Evolutionary conservation across 2,797 vertebrate species (phyloP), one percentile per base, ranked within the genome.

Genomic region (Esox masquinongy): DNA sequence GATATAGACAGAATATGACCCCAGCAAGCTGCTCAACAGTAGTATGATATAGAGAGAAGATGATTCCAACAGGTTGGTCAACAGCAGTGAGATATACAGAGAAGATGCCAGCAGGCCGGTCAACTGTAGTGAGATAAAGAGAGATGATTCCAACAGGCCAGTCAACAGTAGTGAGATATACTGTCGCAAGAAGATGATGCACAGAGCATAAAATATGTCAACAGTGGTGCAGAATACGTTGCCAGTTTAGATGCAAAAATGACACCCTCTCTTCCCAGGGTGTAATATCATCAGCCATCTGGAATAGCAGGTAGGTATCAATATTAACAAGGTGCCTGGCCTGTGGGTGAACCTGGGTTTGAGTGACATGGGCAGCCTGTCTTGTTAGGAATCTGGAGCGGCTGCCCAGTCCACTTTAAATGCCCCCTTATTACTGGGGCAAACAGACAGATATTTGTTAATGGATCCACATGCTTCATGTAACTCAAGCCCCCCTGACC

Each of bases 401-500:
- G 39, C 86, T 88, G 85, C 80, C 82, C 80, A 64, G 29, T 72
- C 85, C 80, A 74, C 80, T 90, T 92, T 84, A 92, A 92, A 92
- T 88, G 89, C 86, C 76, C 86, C 85, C 88, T 81, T 90, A 93
- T 94, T 91, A 91, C 89, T 81, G 84, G 88, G 85, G 90, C 89
- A 93, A 94, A 94, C 93, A 93, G 93, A 93, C 93, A 93, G 90
- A 93, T 92, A 93, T 94, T 92, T 92, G 91, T 92, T 94, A 94
- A 94, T 94, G 93, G 94, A 92, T 84, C 88, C 90, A 80, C 90
- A 89, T 91, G 88, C 90, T 90, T 83, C 72, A 77, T 43, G 80
- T 91, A 91, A 92, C 89, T 80, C 82, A 89, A 80, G 68, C 87
- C 88, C 69, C 82, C 84, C 1, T n/a, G 84, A 85, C 84, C 79